phyloP scores from a whole-genome alignment of 2,113 vertebrate species.

The Crotalus viridis region DNA sequence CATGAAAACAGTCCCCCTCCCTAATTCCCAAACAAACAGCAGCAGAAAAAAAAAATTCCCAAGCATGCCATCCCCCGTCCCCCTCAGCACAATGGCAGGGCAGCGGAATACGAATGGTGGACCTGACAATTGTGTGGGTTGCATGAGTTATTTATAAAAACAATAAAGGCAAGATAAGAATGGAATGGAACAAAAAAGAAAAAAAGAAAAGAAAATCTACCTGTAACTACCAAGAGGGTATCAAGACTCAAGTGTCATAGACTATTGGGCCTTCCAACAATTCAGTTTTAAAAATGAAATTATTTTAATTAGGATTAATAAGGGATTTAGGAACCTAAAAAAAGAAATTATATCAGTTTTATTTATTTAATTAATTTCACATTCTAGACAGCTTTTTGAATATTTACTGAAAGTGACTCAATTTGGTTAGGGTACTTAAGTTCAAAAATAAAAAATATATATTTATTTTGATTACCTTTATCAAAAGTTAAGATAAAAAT shows the following conservation, averaged over 20 bases:
- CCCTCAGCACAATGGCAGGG: too few species aligned
- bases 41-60: too few species aligned
- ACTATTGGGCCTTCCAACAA: not conserved
- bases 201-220: not conserved
- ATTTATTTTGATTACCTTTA: not conserved
- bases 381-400: not conserved
- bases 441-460: not conserved
- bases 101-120: too few species aligned
- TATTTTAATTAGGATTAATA: not conserved
- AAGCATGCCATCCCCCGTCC: too few species aligned
- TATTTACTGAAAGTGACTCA: not conserved
- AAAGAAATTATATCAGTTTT: not conserved
- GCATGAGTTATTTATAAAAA: not conserved
- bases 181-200: not conserved
- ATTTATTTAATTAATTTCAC: not conserved
- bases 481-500: not conserved
- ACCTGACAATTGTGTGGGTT: not conserved
- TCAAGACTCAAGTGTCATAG: not conserved
- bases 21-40: too few species aligned
- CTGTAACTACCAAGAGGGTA: not conserved
- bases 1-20: too few species aligned
- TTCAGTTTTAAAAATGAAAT: not conserved
- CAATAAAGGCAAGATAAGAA: not conserved
- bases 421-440: not conserved
- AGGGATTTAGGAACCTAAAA: not conserved